These are phyloP conservation scores for Eucidaris tribuloides DNA, from an alignment of 35 echinoderm and acorn worm species.

Conservation along the genomic window DNA sequence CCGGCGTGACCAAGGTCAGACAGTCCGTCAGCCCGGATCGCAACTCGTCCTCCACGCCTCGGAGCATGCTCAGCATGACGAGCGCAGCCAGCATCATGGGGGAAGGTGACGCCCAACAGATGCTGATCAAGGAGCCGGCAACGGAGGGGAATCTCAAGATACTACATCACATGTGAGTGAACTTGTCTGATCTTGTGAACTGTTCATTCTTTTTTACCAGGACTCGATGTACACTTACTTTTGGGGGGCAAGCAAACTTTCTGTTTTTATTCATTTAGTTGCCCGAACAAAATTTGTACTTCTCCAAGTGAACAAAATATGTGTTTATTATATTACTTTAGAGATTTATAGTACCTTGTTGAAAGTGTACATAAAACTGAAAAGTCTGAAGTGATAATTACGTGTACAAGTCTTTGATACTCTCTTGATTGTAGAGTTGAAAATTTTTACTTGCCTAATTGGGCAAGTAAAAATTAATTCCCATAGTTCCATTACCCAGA, in stretches of 20 bases:
- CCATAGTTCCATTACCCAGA: too few relatives aligned
- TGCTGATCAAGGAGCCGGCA: background rate
- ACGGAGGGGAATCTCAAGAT: slow-evolving; percentile 39
- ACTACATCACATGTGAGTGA: slow-evolving; percentile 25
- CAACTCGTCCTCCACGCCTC: slow-evolving; percentile 5
- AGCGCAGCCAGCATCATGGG: slow-evolving; percentile 2
- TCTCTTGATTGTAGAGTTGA: too few relatives aligned
- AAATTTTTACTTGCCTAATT: too few relatives aligned
- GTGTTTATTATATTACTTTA: too few relatives aligned
- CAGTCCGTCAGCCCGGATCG: background rate
- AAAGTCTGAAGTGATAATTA: background rate
- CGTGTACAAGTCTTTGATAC: background rate
- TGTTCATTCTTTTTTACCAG: background rate
- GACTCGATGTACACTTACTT: background rate
- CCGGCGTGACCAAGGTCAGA: slow-evolving; percentile 25
- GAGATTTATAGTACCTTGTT: background rate
- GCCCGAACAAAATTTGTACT: too few relatives aligned
- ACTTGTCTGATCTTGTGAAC: background rate
- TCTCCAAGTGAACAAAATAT: too few relatives aligned
- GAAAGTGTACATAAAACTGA: background rate
- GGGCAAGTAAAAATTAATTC: too few relatives aligned
- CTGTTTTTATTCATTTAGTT: too few relatives aligned
- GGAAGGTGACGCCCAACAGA: slow-evolving; percentile 2
- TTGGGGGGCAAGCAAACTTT: background rate
- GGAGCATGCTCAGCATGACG: slow-evolving; percentile 40